These are phyloP conservation scores for Blastomussa wellsi DNA, from an alignment of 92 coral and sea anemone species.

Conservation along the genomic window DNA sequence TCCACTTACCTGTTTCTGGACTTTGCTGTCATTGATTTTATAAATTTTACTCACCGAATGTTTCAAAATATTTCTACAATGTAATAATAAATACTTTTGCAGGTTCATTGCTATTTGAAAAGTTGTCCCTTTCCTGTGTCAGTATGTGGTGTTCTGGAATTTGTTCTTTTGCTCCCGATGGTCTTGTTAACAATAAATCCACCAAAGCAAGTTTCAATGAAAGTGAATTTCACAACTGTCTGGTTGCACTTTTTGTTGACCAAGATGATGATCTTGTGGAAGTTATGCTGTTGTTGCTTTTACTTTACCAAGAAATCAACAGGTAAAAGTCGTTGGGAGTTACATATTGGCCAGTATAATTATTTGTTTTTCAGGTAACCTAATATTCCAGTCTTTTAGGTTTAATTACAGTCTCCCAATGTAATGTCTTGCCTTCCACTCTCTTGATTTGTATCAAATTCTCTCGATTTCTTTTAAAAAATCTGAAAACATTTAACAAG, in stretches of 20 bases:
- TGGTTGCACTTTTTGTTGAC: constrained; percentile 75
- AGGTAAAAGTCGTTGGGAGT: not conserved
- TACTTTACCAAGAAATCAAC: constrained; percentile 36
- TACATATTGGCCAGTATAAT: not conserved
- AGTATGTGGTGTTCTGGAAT: constrained; percentile 15
- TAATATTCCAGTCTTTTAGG: too few relatives aligned
- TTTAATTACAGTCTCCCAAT: too few relatives aligned
- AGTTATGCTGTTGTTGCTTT: constrained; percentile 63
- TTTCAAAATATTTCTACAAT: too few relatives aligned
- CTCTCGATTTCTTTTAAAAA: too few relatives aligned
- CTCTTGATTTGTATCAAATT: too few relatives aligned
- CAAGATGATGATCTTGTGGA: constrained; percentile 93
- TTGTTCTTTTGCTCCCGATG: constrained; percentile 7
- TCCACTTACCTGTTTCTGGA: too few relatives aligned
- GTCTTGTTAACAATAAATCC: not conserved
- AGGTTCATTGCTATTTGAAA: constrained; percentile 26
- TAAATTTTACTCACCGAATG: too few relatives aligned
- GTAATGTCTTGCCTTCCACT: too few relatives aligned
- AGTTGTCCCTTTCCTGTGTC: constrained; percentile 11
- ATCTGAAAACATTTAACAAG: too few relatives aligned
- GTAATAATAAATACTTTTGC: not conserved
- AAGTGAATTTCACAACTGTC: not conserved
- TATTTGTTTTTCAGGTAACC: too few relatives aligned
- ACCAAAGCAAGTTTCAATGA: not conserved
- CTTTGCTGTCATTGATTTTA: too few relatives aligned